Percentiles rank a stretch among this genome's conserved stretches.
Conservation (phyloP, 2,888 invertebrate genomes). For the Gasteruption jaculator region DNA sequence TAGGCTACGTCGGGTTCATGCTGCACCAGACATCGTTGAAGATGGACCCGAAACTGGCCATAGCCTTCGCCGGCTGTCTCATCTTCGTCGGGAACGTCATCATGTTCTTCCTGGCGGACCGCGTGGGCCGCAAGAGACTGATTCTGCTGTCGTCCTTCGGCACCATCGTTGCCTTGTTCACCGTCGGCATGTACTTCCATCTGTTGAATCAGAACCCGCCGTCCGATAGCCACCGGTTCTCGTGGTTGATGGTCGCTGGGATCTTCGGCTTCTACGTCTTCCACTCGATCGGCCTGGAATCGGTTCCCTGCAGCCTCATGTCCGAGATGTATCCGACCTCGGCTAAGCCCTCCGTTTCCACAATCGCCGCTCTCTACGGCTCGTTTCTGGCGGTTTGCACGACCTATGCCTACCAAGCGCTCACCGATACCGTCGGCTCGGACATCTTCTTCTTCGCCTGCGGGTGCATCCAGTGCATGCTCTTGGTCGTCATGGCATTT, state of each 20-base stretch:
- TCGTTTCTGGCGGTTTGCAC: slow-evolving; percentile 13
- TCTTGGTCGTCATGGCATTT: slow-evolving; percentile 8
- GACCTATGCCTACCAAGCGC: slow-evolving; percentile 14
- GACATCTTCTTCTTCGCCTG: slow-evolving; percentile 21
- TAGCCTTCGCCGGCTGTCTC: slow-evolving; percentile 14
- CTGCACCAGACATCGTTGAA: neutral
- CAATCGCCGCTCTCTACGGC: slow-evolving; percentile 16
- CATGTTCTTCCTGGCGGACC: slow-evolving; percentile 15
- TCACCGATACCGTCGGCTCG: slow-evolving; percentile 7
- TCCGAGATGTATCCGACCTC: slow-evolving; percentile 25
- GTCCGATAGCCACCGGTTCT: no score
- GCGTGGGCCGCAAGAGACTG: slow-evolving; percentile 21
- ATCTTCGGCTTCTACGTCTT: slow-evolving; percentile 6
- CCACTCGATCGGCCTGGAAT: slow-evolving; percentile 16
- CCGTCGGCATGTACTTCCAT: slow-evolving; percentile 12
- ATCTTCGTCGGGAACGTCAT: neutral
- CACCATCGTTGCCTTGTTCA: slow-evolving; percentile 3
- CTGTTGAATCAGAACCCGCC: no score
- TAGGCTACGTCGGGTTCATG: slow-evolving; percentile 7
- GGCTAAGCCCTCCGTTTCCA: slow-evolving; percentile 23
- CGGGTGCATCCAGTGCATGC: slow-evolving; percentile 4
- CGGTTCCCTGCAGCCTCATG: slow-evolving; percentile 18
- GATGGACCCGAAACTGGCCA: neutral
- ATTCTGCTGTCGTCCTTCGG: slow-evolving; percentile 12
- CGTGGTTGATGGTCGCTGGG: slow-evolving; percentile 14